Percentiles rank a stretch among this genome's conserved stretches.
Evolutionary conservation across 2,888 invertebrate genomes (phyloP).

Genomic region (Cephus runcator): DNA sequence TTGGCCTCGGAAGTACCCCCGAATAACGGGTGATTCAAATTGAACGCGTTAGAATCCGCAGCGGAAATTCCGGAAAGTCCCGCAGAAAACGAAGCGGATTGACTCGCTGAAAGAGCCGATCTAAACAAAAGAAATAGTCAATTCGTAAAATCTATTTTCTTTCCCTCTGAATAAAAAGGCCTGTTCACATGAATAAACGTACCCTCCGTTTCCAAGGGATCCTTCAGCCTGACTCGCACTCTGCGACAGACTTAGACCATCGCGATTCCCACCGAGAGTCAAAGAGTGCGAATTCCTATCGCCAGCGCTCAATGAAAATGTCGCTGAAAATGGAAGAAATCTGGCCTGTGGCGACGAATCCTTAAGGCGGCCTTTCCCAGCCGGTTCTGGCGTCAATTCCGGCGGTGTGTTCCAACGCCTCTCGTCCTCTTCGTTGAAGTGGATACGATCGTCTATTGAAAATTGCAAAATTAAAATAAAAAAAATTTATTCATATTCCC

Average conservation of each 20-base stretch:
- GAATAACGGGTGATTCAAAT: constrained; percentile 42
- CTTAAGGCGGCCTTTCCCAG: constrained; percentile 23
- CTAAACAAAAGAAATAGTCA: constrained; percentile 24
- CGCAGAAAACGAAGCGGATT: constrained; percentile 50
- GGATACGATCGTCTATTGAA: constrained; percentile 39
- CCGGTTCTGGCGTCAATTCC: constrained; percentile 37
- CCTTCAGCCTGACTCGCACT: constrained; percentile 46
- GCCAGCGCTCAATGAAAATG: constrained; percentile 51
- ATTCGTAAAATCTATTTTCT: neutral
- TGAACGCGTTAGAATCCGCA: constrained; percentile 46
- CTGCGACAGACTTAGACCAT: constrained; percentile 54
- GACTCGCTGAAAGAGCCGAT: constrained; percentile 45
- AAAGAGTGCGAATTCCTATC: constrained; percentile 52
- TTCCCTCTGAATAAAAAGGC: neutral
- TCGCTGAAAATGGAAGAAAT: constrained; percentile 55
- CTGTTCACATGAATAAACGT: constrained; percentile 1
- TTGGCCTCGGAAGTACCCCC: constrained; percentile 41
- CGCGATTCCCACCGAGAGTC: constrained; percentile 47
- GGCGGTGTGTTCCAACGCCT: constrained; percentile 50
- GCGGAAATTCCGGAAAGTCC: constrained; percentile 48
- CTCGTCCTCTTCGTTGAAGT: constrained; percentile 39
- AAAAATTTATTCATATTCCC: neutral
- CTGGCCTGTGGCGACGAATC: constrained; percentile 41
- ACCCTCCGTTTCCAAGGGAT: constrained; percentile 38
- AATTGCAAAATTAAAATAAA: neutral